Percentiles rank a stretch among this genome's conserved stretches.
Evolutionary conservation across 2,888 invertebrate genomes (phyloP).

Genomic region (Tipula lateralis): DNA sequence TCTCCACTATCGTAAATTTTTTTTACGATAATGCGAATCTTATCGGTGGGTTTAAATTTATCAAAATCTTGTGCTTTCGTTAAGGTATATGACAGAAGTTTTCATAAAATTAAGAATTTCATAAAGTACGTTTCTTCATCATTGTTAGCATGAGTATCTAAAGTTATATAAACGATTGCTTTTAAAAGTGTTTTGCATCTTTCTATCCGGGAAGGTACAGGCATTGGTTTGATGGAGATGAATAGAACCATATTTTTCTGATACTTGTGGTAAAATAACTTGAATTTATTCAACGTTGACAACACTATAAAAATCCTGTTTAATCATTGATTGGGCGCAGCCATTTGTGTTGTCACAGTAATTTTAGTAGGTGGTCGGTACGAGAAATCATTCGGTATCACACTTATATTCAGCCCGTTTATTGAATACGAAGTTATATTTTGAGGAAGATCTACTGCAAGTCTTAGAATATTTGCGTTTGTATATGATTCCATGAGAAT

Average conservation of each 20-base stretch:
- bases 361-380: conserved; percentile 89
- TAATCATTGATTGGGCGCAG: conserved; percentile 92
- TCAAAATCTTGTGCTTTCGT: too few species aligned
- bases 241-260: conserved; percentile 98
- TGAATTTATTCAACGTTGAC: conserved; percentile 80
- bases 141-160: too few species aligned
- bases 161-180: too few species aligned
- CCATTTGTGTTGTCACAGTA: conserved; percentile 93
- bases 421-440: conserved; percentile 69
- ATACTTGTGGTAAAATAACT: conserved; percentile 91
- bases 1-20: too few species aligned
- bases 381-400: conserved; percentile 75
- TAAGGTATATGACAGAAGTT: too few species aligned
- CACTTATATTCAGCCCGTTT: conserved; percentile 85
- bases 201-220: too few species aligned
- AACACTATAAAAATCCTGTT: conserved; percentile 89
- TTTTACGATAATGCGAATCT: too few species aligned
- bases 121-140: too few species aligned
- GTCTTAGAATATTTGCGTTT: conserved; percentile 73
- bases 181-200: too few species aligned
- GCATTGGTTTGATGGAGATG: too few species aligned
- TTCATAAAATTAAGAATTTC: too few species aligned
- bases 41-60: too few species aligned
- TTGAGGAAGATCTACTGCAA: conserved; percentile 67
- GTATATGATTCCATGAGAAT: conserved; percentile 89